A percentile compares a stretch with the other conserved stretches of the same genome.
Conservation (phyloP, 2,797 vertebrate genomes). For the Alfaro cultratus region DNA sequence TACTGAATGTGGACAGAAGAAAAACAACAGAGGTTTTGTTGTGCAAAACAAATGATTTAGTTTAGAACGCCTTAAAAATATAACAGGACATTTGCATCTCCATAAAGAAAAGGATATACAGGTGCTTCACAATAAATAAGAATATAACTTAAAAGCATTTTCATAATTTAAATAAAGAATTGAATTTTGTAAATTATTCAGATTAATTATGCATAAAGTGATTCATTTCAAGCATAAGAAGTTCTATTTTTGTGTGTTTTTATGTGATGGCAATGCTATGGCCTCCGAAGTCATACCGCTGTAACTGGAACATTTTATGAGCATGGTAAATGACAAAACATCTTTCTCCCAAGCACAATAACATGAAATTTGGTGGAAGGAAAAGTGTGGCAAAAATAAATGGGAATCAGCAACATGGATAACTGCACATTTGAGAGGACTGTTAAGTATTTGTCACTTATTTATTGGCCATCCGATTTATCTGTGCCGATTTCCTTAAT, state of each 20-base stretch:
- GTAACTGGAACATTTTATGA: background rate
- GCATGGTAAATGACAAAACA: background rate
- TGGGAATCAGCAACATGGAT: background rate
- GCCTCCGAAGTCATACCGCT: background rate
- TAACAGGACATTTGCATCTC: background rate
- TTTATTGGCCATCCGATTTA: no score
- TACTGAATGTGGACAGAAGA: slow-evolving; percentile 21
- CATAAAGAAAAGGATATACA: background rate
- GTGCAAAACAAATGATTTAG: slow-evolving; percentile 37
- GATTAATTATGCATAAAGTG: background rate
- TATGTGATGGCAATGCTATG: background rate
- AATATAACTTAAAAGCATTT: background rate
- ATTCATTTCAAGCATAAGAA: background rate
- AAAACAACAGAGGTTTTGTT: slow-evolving; percentile 1
- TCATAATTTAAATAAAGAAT: background rate
- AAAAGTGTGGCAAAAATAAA: background rate
- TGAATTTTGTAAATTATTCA: background rate
- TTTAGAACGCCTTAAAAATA: background rate
- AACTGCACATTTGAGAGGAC: background rate
- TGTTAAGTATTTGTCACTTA: background rate
- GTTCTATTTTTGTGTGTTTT: background rate
- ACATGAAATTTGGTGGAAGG: background rate
- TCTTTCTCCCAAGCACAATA: background rate
- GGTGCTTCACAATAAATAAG: background rate
- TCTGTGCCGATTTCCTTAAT: no score